Conservation (phyloP, 2,113 vertebrate genomes). For the Channa maculata region DNA sequence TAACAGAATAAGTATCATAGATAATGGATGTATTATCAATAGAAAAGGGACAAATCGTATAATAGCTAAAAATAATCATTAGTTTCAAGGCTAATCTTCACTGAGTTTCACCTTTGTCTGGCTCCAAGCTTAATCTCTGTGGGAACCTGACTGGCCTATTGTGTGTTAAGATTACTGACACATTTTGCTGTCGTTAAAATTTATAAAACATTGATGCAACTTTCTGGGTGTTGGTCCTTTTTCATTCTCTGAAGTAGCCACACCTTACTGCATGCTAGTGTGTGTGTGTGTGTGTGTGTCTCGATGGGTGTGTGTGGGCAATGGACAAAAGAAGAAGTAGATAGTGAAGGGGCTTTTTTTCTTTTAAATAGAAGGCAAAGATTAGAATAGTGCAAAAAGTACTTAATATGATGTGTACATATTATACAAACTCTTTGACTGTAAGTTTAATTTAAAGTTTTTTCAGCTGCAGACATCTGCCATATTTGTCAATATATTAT, state of each 20-base stretch:
- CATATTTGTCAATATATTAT: too few relatives aligned
- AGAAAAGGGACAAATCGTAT: too few relatives aligned
- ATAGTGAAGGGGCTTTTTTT: not conserved
- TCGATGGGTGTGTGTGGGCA: conserved; percentile 3
- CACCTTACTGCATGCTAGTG: conserved; percentile 6
- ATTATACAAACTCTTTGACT: not conserved
- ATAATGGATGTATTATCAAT: not conserved
- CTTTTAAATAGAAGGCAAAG: not conserved
- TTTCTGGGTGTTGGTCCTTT: conserved; percentile 29
- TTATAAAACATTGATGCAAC: conserved; percentile 29
- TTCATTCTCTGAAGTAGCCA: conserved; percentile 31
- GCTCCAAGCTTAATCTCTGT: not conserved
- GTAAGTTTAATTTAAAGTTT: too few relatives aligned
- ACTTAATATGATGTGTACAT: not conserved
- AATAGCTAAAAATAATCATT: not conserved
- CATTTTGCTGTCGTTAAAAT: conserved; percentile 4
- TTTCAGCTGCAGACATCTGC: too few relatives aligned
- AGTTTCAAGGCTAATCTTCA: not conserved
- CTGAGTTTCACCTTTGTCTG: not conserved
- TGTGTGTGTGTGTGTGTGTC: not conserved
- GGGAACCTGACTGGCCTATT: not conserved
- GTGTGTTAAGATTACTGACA: not conserved
- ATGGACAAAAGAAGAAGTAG: conserved; percentile 29
- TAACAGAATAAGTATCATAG: too few relatives aligned
- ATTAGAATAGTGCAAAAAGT: not conserved